Evolutionary conservation across 2,888 invertebrate species (phyloP), one percentile per base, ranked within the genome.

Genomic region (Acrocera orbiculus): DNA sequence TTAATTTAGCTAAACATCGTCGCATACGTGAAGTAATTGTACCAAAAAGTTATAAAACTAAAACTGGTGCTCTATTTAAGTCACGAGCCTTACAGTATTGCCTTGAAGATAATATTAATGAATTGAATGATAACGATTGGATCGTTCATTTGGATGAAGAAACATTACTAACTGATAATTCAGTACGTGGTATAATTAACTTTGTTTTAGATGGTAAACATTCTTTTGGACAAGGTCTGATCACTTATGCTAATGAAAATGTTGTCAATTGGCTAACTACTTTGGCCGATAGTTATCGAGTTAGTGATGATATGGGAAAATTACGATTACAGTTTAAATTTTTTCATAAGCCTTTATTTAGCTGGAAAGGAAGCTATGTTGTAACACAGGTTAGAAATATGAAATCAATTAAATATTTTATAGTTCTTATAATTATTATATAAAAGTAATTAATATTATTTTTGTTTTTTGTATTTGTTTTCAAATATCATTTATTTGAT

Each of bases 301-400:
- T 95, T 2, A 83, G 92, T 16, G 93, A 95, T 62, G 95, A 95
- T 52, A 90, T 95, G 92, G 95, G 95, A 36, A 95, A 95, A 61
- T 63, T 95, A 35, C 70, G 90, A 47, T 67, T 89, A 42, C 93
- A 93, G 57, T 90, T 95, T 53, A 78, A 79, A 49, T 65, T 85
- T 59, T 92, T 95, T 57, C 90, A 93, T 56, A 86, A 83, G 54
- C 93, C 95, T 13, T 65, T 92, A 35, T 92, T 95, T 60, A 90
- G 92, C 58, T 93, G 93, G 92, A 95, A 95, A 63, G 95, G 95
- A 40, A 93, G 93, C 27, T 95, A 83, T 62, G 93, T 95, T 43
- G 92, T 95, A 8, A 90, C 92, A 42, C 89, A 90, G 76, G 87
- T 87, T 56, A 62, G 58, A 46, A 6, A 28, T 16, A 3, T n/a